Conservation (phyloP, 2,113 vertebrate species). For the Gallinago undulata region DNA sequence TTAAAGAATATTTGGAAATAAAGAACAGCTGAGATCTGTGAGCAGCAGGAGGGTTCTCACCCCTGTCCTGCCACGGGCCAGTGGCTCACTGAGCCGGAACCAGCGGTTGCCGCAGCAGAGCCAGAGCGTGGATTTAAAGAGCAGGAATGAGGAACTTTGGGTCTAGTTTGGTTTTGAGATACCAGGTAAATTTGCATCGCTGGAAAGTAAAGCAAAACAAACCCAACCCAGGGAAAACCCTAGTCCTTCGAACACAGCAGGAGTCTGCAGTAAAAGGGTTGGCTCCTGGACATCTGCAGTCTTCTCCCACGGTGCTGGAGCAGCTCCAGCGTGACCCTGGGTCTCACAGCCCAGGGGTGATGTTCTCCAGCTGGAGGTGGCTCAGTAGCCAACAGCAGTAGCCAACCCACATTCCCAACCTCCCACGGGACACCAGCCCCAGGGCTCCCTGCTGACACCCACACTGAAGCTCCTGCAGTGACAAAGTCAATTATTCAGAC, state of each 20-base stretch:
- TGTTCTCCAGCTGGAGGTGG: not conserved
- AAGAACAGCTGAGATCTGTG: not conserved
- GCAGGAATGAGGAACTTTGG: not conserved
- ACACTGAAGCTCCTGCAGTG: rapidly evolving
- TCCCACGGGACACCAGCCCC: not conserved
- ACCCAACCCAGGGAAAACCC: not conserved
- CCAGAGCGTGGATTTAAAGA: rapidly evolving
- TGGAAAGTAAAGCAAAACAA: not conserved
- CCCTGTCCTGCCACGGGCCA: not conserved
- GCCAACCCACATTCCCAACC: not conserved
- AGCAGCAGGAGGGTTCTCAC: not conserved
- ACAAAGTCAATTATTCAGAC: not conserved
- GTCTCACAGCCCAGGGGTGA: not conserved
- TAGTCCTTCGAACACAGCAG: too few relatives aligned
- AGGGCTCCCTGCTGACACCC: not conserved
- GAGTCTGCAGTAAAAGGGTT: too few relatives aligned
- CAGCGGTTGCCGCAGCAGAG: not conserved
- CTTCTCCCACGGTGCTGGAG: not conserved
- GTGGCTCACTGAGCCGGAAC: not conserved
- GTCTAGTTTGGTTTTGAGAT: not conserved
- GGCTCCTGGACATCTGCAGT: not conserved
- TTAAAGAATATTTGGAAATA: not conserved
- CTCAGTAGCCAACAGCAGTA: not conserved
- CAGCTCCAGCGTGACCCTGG: rapidly evolving
- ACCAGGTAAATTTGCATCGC: not conserved